Evolutionary conservation across 2,888 invertebrate species (phyloP).

Genomic region (Patella caerulea): DNA sequence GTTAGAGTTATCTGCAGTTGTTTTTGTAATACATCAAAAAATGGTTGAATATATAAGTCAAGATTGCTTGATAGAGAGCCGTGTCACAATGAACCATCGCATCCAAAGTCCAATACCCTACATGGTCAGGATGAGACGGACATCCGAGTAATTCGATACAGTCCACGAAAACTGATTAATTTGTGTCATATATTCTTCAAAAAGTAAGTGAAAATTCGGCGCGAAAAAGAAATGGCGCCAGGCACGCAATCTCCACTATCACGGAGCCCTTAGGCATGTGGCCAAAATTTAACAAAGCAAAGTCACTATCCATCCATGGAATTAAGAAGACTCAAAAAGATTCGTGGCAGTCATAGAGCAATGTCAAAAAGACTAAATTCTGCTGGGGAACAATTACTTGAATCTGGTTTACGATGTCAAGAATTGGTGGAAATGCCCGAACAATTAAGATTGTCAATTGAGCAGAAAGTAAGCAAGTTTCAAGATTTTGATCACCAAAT

Average conservation of each 20-base stretch:
- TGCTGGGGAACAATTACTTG: neutral
- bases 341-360: neutral
- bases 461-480: neutral
- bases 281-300: too few relatives aligned
- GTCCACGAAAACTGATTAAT: too few relatives aligned
- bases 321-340: neutral
- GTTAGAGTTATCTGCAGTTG: too few relatives aligned
- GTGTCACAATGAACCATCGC: too few relatives aligned
- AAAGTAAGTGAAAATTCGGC: too few relatives aligned
- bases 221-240: too few relatives aligned
- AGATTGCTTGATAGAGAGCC: too few relatives aligned
- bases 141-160: neutral
- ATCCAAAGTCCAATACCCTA: neutral
- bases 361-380: neutral
- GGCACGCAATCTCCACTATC: too few relatives aligned
- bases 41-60: too few relatives aligned
- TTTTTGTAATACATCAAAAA: too few relatives aligned
- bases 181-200: too few relatives aligned
- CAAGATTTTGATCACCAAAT: neutral
- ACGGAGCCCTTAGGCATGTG: too few relatives aligned
- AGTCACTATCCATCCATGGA: neutral
- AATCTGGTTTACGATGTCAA: neutral
- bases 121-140: conserved; percentile 3
- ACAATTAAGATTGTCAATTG: neutral
- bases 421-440: neutral